These are phyloP conservation scores for Phoenicopterus ruber DNA, from an alignment of 2,113 vertebrate species.

Conservation along the genomic window DNA sequence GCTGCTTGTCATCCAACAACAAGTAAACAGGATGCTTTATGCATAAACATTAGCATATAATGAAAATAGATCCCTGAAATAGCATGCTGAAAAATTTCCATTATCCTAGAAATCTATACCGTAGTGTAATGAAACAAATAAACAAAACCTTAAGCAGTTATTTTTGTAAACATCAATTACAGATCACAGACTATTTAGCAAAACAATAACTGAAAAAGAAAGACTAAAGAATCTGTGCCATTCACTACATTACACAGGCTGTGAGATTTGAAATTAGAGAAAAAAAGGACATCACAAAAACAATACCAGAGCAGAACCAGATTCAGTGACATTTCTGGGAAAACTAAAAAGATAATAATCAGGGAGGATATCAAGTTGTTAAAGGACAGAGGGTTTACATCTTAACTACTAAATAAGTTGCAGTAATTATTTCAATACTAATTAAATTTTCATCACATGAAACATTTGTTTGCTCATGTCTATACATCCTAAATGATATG, in stretches of 20 bases:
- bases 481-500: neutral
- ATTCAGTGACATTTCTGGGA: neutral
- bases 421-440: neutral
- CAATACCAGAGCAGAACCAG: neutral
- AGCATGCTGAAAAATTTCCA: neutral
- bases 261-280: neutral
- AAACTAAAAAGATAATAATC: neutral
- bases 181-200: neutral
- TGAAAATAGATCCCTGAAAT: neutral
- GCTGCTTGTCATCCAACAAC: neutral
- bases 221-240: neutral
- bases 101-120: neutral
- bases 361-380: neutral
- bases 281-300: neutral
- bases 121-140: neutral
- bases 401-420: neutral
- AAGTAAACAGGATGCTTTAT: neutral
- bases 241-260: neutral
- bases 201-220: neutral
- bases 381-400: neutral
- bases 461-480: neutral
- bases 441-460: neutral
- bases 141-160: neutral
- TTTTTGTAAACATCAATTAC: slow-evolving; percentile 5
- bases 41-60: slow-evolving; percentile 12